phyloP scores from a whole-genome alignment of 2,797 vertebrate species.

The Coregonus ussuriensis region DNA sequence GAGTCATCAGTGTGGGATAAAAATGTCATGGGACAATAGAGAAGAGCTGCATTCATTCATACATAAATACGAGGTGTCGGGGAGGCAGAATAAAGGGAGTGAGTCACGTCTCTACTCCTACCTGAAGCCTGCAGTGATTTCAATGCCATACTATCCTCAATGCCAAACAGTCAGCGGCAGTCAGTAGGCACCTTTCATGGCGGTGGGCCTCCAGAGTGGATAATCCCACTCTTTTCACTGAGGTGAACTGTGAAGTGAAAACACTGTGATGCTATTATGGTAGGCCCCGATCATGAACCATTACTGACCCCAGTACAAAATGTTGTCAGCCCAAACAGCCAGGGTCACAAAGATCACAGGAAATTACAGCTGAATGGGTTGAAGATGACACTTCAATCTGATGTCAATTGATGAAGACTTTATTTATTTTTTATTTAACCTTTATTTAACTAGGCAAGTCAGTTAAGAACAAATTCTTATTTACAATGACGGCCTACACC shows the following conservation, averaged over 20 bases:
- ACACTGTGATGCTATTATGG: background rate
- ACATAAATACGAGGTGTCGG: constrained; percentile 18
- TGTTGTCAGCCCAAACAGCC: background rate
- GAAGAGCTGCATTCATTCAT: constrained; percentile 17
- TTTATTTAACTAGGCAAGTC: too few relatives aligned
- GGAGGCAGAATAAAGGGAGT: constrained; percentile 21
- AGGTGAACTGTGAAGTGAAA: background rate
- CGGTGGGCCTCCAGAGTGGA: background rate
- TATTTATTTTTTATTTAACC: too few relatives aligned
- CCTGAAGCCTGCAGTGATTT: constrained; percentile 34
- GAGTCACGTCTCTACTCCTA: constrained; percentile 54
- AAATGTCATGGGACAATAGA: constrained; percentile 25
- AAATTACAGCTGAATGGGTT: background rate
- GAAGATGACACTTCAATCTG: background rate
- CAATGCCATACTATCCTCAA: constrained; percentile 37
- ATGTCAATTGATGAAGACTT: background rate
- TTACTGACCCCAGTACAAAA: background rate
- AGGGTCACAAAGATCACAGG: background rate
- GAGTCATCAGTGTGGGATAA: constrained; percentile 43
- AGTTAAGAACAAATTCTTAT: too few relatives aligned
- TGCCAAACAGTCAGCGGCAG: constrained; percentile 41
- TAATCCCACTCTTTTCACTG: constrained; percentile 8
- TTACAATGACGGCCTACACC: too few relatives aligned
- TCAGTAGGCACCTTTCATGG: constrained; percentile 14
- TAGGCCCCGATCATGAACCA: background rate